These are phyloP conservation scores for Siniperca undulata DNA, from an alignment of 2,797 vertebrate genomes.

Conservation along the genomic window DNA sequence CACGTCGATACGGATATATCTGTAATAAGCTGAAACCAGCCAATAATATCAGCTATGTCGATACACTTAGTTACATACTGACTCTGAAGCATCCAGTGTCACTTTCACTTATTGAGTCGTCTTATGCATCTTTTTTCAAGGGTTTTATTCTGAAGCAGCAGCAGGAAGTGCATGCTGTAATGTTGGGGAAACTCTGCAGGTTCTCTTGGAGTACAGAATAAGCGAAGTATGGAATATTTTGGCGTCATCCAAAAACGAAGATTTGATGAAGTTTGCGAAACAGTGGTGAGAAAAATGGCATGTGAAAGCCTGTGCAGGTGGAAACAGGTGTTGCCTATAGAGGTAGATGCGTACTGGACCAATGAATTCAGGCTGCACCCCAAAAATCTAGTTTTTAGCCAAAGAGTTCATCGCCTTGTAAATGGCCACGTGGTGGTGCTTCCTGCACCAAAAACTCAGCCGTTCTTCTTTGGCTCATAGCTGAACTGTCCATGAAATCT, in stretches of 20 bases:
- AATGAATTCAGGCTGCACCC: background rate
- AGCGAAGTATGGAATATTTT: background rate
- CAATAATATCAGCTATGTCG: background rate
- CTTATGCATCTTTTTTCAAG: background rate
- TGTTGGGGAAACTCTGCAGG: too few relatives aligned
- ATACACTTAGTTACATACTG: background rate
- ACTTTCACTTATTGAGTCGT: too few relatives aligned
- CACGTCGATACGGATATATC: too few relatives aligned
- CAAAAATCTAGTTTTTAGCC: background rate
- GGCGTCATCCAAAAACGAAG: background rate
- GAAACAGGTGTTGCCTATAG: too few relatives aligned
- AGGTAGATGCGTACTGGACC: too few relatives aligned
- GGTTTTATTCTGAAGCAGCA: background rate
- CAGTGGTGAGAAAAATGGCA: too few relatives aligned
- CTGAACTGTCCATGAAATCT: background rate
- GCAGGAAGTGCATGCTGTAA: too few relatives aligned
- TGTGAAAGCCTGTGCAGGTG: too few relatives aligned
- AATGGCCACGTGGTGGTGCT: background rate
- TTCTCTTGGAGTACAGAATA: too few relatives aligned
- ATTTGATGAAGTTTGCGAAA: background rate
- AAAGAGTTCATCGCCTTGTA: too few relatives aligned
- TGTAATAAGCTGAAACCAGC: background rate
- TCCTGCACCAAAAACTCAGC: background rate
- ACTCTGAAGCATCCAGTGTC: background rate
- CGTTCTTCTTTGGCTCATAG: background rate